phyloP scores from a whole-genome alignment of 2,113 vertebrate genomes.

The Telmatochromis bifrenatus region DNA sequence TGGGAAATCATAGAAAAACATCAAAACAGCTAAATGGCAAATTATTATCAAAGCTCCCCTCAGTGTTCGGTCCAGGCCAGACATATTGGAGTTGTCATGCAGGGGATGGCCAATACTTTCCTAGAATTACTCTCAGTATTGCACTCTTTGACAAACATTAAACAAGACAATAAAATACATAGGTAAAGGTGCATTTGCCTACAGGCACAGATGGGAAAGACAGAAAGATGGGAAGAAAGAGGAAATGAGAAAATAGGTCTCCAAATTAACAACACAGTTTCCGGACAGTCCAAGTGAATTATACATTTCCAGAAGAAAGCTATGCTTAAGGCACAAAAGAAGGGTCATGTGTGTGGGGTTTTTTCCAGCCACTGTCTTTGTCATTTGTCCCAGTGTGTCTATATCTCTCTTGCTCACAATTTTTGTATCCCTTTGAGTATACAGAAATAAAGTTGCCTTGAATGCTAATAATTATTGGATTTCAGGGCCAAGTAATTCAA shows the following conservation, averaged over 20 bases:
- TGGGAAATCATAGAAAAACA: slow-evolving; percentile 52
- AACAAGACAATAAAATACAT: slow-evolving; percentile 54
- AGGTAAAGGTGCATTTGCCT: slow-evolving; percentile 31
- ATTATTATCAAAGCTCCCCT: slow-evolving; percentile 60
- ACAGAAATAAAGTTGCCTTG: not conserved
- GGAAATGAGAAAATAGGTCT: slow-evolving; percentile 23
- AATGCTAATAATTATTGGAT: slow-evolving; percentile 40
- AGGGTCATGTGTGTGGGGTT: not conserved
- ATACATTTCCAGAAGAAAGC: slow-evolving; percentile 23
- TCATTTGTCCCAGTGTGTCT: not conserved
- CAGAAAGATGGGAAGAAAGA: not conserved
- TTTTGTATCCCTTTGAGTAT: not conserved
- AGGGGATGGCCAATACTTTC: slow-evolving; percentile 47
- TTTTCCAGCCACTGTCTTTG: not conserved
- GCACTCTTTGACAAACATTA: slow-evolving; percentile 58
- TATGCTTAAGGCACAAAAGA: slow-evolving; percentile 4
- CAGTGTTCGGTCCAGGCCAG: slow-evolving; percentile 27
- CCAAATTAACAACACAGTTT: slow-evolving; percentile 19
- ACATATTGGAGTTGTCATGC: slow-evolving; percentile 59
- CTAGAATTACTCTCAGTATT: slow-evolving; percentile 38
- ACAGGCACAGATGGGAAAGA: not conserved
- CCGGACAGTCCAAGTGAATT: slow-evolving; percentile 23
- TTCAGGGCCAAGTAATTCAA: slow-evolving; percentile 16
- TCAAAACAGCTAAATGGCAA: slow-evolving; percentile 58
- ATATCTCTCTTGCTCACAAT: not conserved